Percentiles rank a stretch among this genome's conserved stretches.
Conservation (phyloP, 2,797 vertebrate genomes). For the Alcedo atthis region DNA sequence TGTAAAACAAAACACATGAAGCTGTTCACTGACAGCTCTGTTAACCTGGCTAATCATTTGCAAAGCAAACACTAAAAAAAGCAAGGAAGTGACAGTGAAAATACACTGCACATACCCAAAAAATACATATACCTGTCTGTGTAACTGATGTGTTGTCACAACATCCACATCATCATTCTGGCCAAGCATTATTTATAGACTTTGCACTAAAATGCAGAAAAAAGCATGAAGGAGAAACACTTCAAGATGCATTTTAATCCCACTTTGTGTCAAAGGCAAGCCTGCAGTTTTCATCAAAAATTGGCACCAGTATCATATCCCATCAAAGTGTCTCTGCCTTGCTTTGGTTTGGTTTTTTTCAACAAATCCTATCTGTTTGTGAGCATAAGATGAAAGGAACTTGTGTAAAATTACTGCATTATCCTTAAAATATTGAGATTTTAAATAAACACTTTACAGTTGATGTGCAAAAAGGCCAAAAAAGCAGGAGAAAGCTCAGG, state of each 20-base stretch:
- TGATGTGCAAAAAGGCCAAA: neutral
- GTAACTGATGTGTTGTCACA: slow-evolving; percentile 9
- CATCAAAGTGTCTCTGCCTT: neutral
- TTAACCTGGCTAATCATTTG: neutral
- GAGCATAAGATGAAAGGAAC: neutral
- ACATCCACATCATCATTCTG: neutral
- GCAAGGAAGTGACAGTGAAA: neutral
- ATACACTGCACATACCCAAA: neutral
- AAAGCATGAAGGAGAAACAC: neutral
- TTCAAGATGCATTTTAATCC: neutral
- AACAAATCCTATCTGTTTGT: neutral
- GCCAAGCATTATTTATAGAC: neutral
- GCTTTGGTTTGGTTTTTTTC: neutral
- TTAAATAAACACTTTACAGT: neutral
- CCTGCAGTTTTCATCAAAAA: neutral
- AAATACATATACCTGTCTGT: neutral
- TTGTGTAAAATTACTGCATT: neutral
- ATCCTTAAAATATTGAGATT: neutral
- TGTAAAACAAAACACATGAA: neutral
- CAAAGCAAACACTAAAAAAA: neutral
- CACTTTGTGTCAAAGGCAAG: neutral
- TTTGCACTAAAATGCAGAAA: neutral
- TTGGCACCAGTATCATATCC: neutral
- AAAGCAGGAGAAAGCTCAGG: neutral
- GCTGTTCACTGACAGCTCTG: neutral